phyloP scores from a whole-genome alignment of 2,888 invertebrate genomes.

The Chrysolina haemoptera region DNA sequence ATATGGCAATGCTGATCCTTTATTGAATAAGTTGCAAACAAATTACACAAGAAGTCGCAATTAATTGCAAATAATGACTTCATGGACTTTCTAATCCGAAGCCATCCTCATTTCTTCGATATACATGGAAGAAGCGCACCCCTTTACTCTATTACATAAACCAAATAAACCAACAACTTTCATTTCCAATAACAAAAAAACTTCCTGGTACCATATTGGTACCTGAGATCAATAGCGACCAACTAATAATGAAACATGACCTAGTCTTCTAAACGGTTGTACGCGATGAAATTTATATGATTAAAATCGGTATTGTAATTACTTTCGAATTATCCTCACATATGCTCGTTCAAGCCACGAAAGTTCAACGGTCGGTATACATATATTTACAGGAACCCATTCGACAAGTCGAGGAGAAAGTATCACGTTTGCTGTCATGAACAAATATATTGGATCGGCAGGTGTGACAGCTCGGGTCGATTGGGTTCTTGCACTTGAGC shows the following conservation, averaged over 20 bases:
- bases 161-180: neutral
- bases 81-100: neutral
- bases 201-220: neutral
- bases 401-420: neutral
- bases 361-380: conserved; percentile 14
- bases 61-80: neutral
- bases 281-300: conserved; percentile 8
- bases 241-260: neutral
- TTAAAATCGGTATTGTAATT: conserved; percentile 18
- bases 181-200: neutral
- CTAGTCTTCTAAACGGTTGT: neutral
- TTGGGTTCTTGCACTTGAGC: conserved; percentile 5
- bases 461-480: conserved; percentile 7
- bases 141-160: neutral
- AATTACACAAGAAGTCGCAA: conserved; percentile 15
- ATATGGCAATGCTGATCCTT: neutral
- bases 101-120: conserved; percentile 3
- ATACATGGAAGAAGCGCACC: neutral
- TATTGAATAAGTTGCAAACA: neutral
- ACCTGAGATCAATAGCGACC: neutral
- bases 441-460: conserved; percentile 16
- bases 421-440: conserved; percentile 7
- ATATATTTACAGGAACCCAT: conserved; percentile 1
- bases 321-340: conserved; percentile 10
- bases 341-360: neutral